phyloP scores from a whole-genome alignment of 2,888 invertebrate genomes.

The Bhutanitis thaidina region DNA sequence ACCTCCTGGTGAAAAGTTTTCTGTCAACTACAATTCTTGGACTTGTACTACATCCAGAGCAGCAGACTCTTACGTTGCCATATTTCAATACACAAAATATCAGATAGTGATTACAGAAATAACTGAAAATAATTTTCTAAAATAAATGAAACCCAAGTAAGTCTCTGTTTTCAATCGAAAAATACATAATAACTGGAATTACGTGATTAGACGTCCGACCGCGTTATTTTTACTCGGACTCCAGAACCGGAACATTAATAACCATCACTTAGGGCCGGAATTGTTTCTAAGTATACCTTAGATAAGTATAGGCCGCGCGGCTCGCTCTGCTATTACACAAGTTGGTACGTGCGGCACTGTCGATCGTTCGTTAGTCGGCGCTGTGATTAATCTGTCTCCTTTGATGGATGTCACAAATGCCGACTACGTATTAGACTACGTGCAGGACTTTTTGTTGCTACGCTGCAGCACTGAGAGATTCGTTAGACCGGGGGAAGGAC shows the following conservation, averaged over 20 bases:
- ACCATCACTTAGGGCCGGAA: conserved; percentile 45
- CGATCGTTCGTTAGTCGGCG: conserved; percentile 11
- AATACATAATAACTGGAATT: conserved; percentile 59
- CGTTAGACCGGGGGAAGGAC: no score
- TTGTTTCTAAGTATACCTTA: conserved; percentile 52
- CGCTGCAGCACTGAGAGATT: no score
- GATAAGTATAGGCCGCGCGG: conserved; percentile 40
- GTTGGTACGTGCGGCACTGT: conserved; percentile 28
- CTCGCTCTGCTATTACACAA: conserved; percentile 27
- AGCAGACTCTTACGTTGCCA: no score
- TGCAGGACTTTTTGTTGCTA: no score
- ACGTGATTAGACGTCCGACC: conserved; percentile 50
- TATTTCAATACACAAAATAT: no score
- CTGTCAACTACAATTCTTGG: no score
- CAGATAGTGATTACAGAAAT: no score
- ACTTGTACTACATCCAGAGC: no score
- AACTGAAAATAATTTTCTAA: not conserved
- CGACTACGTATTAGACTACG: no score
- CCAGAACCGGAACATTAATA: conserved; percentile 43
- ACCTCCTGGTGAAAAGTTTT: no score
- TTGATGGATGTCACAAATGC: not conserved
- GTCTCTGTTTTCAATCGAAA: conserved; percentile 51
- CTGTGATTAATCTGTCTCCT: conserved; percentile 2
- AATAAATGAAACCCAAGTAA: conserved; percentile 28
- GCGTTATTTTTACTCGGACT: conserved; percentile 55